Conservation (phyloP, 2,113 vertebrate genomes). For the Chaenocephalus aceratus region DNA sequence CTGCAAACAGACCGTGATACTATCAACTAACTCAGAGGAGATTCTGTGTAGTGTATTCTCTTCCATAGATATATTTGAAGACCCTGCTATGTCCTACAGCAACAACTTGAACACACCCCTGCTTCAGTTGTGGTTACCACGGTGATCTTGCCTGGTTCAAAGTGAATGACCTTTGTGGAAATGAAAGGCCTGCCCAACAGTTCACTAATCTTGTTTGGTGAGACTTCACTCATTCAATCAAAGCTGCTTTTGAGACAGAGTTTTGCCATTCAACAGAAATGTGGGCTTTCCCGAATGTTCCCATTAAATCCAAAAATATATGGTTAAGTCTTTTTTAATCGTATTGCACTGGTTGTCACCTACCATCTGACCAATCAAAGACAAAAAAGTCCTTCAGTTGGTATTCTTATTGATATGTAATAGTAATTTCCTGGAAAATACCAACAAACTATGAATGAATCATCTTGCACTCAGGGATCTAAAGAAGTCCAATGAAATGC, state of each 20-base stretch:
- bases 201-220: not conserved
- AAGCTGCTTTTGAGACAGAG: not conserved
- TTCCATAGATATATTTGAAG: not conserved
- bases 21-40: not conserved
- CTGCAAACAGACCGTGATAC: not conserved
- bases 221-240: not conserved
- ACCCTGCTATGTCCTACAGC: not conserved
- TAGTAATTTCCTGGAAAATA: not conserved
- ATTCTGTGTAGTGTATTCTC: not conserved
- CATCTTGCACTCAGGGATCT: not conserved
- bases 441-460: not conserved
- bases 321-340: not conserved
- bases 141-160: slow-evolving; percentile 20
- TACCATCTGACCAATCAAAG: not conserved
- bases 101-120: slow-evolving; percentile 5
- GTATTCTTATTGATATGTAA: not conserved
- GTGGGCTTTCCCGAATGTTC: no score
- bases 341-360: not conserved
- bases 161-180: slow-evolving; percentile 29
- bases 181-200: slow-evolving; percentile 17
- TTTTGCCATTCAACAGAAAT: no score
- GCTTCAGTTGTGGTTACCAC: slow-evolving; percentile 13
- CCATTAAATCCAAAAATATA: no score
- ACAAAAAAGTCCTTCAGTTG: not conserved
- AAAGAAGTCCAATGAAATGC: not conserved